Evolutionary conservation across 2,888 invertebrate genomes (phyloP).

Genomic region (Callimorpha dominula): DNA sequence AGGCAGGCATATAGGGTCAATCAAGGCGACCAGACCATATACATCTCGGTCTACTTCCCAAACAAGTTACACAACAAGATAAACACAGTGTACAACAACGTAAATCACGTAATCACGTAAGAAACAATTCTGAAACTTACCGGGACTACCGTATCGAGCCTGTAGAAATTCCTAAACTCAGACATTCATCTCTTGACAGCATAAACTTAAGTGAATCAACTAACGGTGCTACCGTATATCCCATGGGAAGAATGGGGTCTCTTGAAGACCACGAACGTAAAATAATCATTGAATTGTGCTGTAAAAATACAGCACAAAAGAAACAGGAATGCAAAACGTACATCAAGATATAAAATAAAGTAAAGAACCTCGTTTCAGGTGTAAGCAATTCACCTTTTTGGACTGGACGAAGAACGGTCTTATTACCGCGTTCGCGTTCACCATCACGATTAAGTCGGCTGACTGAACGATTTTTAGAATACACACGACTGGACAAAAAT

Average conservation of each 20-base stretch:
- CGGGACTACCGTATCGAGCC: not conserved
- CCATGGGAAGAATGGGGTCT: slow-evolving; percentile 20
- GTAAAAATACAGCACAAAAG: not conserved
- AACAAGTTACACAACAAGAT: too few relatives aligned
- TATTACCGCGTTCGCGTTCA: not conserved
- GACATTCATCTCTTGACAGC: not conserved
- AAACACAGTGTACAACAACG: too few relatives aligned
- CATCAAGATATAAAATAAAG: not conserved
- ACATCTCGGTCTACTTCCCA: too few relatives aligned
- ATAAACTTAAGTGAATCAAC: not conserved
- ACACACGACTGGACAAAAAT: not conserved
- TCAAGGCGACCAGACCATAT: too few relatives aligned
- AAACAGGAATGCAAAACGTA: not conserved
- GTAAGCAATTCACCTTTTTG: not conserved
- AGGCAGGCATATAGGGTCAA: too few relatives aligned
- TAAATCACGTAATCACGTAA: too few relatives aligned
- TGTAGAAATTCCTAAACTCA: not conserved
- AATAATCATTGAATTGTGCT: slow-evolving; percentile 97
- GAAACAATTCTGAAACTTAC: not conserved
- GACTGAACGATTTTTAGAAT: not conserved
- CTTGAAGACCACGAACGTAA: slow-evolving; percentile 85
- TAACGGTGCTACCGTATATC: not conserved
- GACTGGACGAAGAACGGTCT: not conserved
- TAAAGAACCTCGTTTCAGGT: not conserved
- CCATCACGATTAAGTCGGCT: not conserved